These are phyloP conservation scores for Lumbricus terrestris DNA, from an alignment of 2,888 invertebrate genomes.

Conservation along the genomic window DNA sequence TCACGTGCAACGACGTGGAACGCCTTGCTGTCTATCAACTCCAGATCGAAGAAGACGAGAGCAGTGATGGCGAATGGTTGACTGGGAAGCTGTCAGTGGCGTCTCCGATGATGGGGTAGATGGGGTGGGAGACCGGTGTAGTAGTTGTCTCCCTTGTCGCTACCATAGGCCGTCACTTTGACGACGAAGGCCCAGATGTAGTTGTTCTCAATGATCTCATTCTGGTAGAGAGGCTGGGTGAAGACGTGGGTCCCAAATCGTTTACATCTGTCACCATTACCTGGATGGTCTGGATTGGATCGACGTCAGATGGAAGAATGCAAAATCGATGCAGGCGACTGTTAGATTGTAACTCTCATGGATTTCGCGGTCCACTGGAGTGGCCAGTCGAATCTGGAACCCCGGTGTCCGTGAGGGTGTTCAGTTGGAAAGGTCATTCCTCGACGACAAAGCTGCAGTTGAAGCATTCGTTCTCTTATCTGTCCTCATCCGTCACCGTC, in stretches of 20 bases:
- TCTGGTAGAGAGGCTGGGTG: constrained; percentile 19
- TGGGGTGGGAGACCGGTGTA: too few relatives aligned
- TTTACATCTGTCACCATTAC: constrained; percentile 27
- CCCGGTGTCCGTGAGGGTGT: background rate
- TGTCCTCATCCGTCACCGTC: too few relatives aligned
- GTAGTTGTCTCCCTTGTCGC: constrained; percentile 44
- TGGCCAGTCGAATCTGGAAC: constrained; percentile 16
- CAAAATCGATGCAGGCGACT: constrained; percentile 33
- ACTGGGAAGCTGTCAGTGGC: constrained; percentile 69
- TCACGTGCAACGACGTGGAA: constrained; percentile 52
- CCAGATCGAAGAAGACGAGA: constrained; percentile 82
- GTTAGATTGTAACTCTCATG: constrained; percentile 29
- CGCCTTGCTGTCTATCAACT: too few relatives aligned
- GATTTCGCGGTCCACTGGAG: constrained; percentile 32
- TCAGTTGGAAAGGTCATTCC: background rate
- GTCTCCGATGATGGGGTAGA: background rate
- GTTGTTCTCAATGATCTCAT: constrained; percentile 27
- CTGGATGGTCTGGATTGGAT: constrained; percentile 21
- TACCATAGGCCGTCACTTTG: constrained; percentile 46
- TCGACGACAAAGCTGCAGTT: constrained; percentile 14
- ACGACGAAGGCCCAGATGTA: constrained; percentile 16
- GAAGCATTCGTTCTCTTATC: too few relatives aligned
- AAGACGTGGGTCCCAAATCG: constrained; percentile 30
- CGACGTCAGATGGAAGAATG: constrained; percentile 23
- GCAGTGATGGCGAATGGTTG: constrained; percentile 74